Percentiles rank a stretch among this genome's conserved stretches.
Conservation (phyloP, 2,113 vertebrate genomes). For the Kryptolebias marmoratus region DNA sequence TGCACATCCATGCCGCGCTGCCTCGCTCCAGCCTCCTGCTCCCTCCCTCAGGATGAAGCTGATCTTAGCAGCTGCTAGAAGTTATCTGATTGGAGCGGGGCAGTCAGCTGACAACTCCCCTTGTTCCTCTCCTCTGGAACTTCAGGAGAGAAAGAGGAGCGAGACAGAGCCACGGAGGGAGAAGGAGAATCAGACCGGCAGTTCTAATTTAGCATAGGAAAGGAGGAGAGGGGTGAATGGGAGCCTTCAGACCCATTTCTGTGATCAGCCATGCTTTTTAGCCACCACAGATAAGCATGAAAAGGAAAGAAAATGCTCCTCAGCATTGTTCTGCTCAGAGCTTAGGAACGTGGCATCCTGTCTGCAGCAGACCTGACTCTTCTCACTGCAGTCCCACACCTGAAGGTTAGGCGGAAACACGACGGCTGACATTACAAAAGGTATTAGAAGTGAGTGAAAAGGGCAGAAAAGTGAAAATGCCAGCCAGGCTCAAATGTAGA, state of each 20-base stretch:
- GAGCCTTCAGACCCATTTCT: slow-evolving; percentile 66
- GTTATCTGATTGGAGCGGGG: slow-evolving; percentile 89
- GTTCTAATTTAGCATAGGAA: slow-evolving; percentile 52
- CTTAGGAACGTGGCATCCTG: slow-evolving; percentile 79
- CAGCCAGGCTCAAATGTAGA: neutral
- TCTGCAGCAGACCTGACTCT: slow-evolving; percentile 43
- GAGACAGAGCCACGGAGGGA: slow-evolving; percentile 19
- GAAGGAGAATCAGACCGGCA: slow-evolving; percentile 28
- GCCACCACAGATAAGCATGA: slow-evolving; percentile 63
- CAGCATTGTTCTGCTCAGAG: slow-evolving; percentile 68
- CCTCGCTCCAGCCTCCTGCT: slow-evolving; percentile 66
- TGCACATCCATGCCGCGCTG: slow-evolving; percentile 84
- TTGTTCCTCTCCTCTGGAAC: slow-evolving; percentile 85
- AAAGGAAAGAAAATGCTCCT: slow-evolving; percentile 80
- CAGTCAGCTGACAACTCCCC: slow-evolving; percentile 88
- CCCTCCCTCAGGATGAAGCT: slow-evolving; percentile 81
- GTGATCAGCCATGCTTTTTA: slow-evolving; percentile 64
- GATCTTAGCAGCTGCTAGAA: slow-evolving; percentile 91
- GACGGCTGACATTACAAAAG: slow-evolving; percentile 1
- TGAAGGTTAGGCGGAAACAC: slow-evolving; percentile 30
- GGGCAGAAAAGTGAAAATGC: slow-evolving; percentile 3
- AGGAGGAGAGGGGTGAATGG: slow-evolving; percentile 23
- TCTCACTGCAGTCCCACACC: slow-evolving; percentile 40
- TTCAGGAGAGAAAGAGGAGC: slow-evolving; percentile 77
- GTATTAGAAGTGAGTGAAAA: neutral